Base-by-base conservation (phyloP, 2,797 vertebrate species). In the Liasis olivaceus region DNA sequence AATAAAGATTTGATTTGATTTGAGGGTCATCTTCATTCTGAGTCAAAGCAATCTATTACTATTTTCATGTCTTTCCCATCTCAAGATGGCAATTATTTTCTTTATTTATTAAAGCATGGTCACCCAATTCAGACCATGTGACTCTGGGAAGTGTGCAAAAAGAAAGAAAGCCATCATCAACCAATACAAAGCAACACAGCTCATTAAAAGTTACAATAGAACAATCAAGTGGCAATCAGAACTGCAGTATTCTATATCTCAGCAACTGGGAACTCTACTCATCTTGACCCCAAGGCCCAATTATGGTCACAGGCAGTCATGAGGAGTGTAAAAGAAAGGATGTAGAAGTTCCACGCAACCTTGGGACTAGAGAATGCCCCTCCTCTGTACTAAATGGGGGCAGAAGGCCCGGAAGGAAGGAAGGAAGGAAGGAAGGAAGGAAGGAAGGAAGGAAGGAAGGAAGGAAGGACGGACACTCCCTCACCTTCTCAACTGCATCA, bases 401-500 rank as follows among this genome's bases (percentile, higher is more conserved):
- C 11, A 26, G 22, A 26, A 85, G 51, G 51, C n/a, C 2, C 1
- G 42, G 26, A 7, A 15, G 20, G 47, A 54, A 11, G 11, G 77
- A 2, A 26, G 42, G 20, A 85, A 54, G 42, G 26, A 7, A 15
- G 20, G 47, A 54, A 11, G 11, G 77, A 2, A 26, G 42, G 20
- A 85, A 54, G 42, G 26, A 7, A 15, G 22, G 47, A 54, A 7
- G 51, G 51, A 54, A 54, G 51, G 62, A 24, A 12, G 11, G 81
- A 3, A 14, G 47, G 22, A 85, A 14, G 42, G 26, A 7, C 7
- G 22, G 47, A 28, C 42, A 24, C 47, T 7, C 24, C 22, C 92
- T 91, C 22, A 98, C 99, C 99, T 99, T 96, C 99, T 97, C 17
- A 99, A 98, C 97, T 99, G 99, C 99, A 99, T 99, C 92, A 99